Base-by-base conservation (phyloP, 1,140 invertebrate species). In the Mercenaria mercenaria region DNA sequence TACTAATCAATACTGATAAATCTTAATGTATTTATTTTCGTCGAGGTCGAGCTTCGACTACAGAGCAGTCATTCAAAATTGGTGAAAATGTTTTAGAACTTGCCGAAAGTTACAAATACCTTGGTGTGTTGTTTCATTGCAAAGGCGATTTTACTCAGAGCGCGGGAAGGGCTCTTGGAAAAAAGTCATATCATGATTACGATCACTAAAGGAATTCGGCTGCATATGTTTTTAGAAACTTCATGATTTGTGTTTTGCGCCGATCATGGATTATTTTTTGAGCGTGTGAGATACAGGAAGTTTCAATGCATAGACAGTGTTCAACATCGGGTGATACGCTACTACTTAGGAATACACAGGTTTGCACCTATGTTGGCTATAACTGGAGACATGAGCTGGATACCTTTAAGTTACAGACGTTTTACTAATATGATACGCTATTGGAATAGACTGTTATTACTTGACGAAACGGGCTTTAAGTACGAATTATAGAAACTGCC, bases 61-160 rank as follows among this genome's bases (percentile, higher is more conserved):
- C 72, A 43, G 39, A 76, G 2, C 26, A 39, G n/a, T 23, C 15
- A 41, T 61, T 81, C 50, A 34, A 61, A 32, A 81, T 61, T 18
- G 79, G 52, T 61, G 50, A 81, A 34, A 81, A 81, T 39, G 29
- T 81, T 32, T 3, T 81, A 11, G 79, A 81, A 23, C 32, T 81
- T 37, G 79, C 61, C 0, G 79, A 81, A 2, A 56, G 32, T 39
- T 81, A 81, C 79, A 81, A 61, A 81, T 81, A 50, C 34, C 43
- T 69, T 13, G 64, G 82, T n/a, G 43, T 67, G 10, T 99, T 98
- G 90, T 67, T 67, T 47, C 32, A 69, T 26, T 64, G 10, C 23
- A 83, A 69, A 32, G 41, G 61, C n/a, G 61, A 47, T 34, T 83
- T 83, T 34, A 6, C 56, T 18, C 39, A 67, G 41, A 43, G 41